Percentiles rank a stretch among this genome's conserved stretches.
Conservation (phyloP, 1,140 invertebrate species). For the Oscheius sp. region DNA sequence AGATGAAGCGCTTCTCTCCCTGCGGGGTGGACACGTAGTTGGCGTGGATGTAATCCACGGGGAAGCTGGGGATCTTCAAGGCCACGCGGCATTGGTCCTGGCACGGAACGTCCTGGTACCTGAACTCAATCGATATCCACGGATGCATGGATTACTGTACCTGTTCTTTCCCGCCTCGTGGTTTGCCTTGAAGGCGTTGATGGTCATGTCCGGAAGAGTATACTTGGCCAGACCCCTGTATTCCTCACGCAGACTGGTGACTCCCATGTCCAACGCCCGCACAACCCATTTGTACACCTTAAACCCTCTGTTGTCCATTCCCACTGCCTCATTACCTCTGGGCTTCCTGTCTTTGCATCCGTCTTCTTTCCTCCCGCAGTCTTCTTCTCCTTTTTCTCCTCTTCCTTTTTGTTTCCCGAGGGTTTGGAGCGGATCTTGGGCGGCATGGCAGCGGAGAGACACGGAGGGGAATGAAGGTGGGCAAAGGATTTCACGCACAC, state of each 20-base stretch:
- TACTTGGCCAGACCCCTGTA: slow-evolving; percentile 15
- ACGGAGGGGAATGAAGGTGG: too few species aligned
- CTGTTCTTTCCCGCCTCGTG: slow-evolving; percentile 23
- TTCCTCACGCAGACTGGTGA: slow-evolving; percentile 5
- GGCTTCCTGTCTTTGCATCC: too few species aligned
- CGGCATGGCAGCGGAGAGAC: too few species aligned
- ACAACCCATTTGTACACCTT: slow-evolving; percentile 21
- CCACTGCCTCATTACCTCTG: too few species aligned
- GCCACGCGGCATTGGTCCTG: slow-evolving; percentile 19
- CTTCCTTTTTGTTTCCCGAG: too few species aligned
- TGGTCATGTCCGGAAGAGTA: slow-evolving; percentile 14
- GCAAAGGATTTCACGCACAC: too few species aligned
- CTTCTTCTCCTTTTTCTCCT: too few species aligned
- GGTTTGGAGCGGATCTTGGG: too few species aligned
- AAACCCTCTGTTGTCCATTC: too few species aligned
- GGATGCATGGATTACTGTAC: too few species aligned
- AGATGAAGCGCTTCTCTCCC: slow-evolving; percentile 14
- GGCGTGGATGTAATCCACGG: slow-evolving; percentile 34
- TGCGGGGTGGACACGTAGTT: slow-evolving; percentile 21
- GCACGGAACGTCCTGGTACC: slow-evolving; percentile 31
- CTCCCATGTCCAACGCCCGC: slow-evolving; percentile 6
- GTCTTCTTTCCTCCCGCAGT: too few species aligned
- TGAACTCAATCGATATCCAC: too few species aligned
- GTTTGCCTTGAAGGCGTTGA: slow-evolving; percentile 17
- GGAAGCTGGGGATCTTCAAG: not conserved